Percentiles rank a stretch among this genome's conserved stretches.
Evolutionary conservation across 2,888 invertebrate species (phyloP).

Genomic region (Coelinius sp.): DNA sequence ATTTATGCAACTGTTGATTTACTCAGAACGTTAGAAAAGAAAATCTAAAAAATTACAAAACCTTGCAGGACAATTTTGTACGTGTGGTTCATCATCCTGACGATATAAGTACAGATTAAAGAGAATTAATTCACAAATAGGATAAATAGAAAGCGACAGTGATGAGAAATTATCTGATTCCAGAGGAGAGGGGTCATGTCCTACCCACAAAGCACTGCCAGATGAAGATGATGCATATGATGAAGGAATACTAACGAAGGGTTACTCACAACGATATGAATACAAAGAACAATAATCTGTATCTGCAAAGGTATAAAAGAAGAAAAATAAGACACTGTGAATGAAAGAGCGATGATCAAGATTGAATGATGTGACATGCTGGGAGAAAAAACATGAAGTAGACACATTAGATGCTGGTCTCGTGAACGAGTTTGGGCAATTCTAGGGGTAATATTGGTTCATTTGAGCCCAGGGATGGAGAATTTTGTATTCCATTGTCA

Average conservation of each 20-base stretch:
- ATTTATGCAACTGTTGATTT: neutral
- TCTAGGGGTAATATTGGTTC: conserved; percentile 72
- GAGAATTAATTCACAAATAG: neutral
- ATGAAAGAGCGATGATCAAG: neutral
- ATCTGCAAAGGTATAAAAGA: neutral
- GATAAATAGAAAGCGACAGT: neutral
- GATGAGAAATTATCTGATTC: neutral
- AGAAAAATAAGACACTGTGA: conserved; percentile 27
- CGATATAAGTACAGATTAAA: neutral
- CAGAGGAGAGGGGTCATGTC: neutral
- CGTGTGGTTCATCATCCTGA: neutral
- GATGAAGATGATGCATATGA: neutral
- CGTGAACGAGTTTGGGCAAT: conserved; percentile 79
- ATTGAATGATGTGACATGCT: neutral
- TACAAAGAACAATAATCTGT: neutral
- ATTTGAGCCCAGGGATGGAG: conserved; percentile 66
- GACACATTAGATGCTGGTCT: conserved; percentile 77
- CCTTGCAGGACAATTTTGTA: neutral
- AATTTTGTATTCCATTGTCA: conserved; percentile 57
- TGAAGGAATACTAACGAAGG: neutral
- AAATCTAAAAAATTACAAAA: neutral
- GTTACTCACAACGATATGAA: neutral
- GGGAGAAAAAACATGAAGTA: conserved; percentile 26
- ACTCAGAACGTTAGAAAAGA: neutral
- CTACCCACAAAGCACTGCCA: conserved; percentile 11